phyloP scores from a whole-genome alignment of 2,888 invertebrate species.

The Mythimna pallens region DNA sequence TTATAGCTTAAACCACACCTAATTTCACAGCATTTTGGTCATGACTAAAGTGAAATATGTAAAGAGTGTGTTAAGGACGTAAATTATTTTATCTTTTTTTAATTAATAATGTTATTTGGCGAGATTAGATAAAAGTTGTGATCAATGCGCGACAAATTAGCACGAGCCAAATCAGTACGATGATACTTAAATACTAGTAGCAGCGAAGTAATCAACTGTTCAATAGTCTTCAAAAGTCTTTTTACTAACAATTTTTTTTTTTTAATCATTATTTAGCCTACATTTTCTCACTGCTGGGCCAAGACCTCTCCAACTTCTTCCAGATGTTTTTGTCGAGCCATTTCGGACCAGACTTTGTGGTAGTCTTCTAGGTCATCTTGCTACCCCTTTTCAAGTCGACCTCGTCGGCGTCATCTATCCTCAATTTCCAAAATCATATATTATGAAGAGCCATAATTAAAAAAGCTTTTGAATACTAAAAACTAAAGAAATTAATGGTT shows the following conservation, averaged over 20 bases:
- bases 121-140: slow-evolving; percentile 3
- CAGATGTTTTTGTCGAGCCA: too few relatives aligned
- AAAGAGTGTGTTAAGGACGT: background rate
- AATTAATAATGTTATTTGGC: background rate
- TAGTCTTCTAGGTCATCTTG: too few relatives aligned
- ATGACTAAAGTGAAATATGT: background rate
- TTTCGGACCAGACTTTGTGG: too few relatives aligned
- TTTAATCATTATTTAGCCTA: too few relatives aligned
- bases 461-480: background rate
- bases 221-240: too few relatives aligned
- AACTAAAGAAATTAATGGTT: background rate
- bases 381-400: too few relatives aligned
- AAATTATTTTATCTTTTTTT: background rate
- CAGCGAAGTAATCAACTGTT: too few relatives aligned
- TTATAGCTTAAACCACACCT: background rate
- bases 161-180: background rate
- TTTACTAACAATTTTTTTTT: too few relatives aligned
- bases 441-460: background rate
- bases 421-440: too few relatives aligned
- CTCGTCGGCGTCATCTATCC: too few relatives aligned
- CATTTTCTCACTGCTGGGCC: too few relatives aligned
- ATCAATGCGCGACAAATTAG: background rate
- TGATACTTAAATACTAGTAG: background rate
- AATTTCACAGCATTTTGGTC: background rate
- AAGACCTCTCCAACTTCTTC: too few relatives aligned